Base-by-base conservation (phyloP, 2,113 vertebrate species). In the Alligator mississippiensis region DNA sequence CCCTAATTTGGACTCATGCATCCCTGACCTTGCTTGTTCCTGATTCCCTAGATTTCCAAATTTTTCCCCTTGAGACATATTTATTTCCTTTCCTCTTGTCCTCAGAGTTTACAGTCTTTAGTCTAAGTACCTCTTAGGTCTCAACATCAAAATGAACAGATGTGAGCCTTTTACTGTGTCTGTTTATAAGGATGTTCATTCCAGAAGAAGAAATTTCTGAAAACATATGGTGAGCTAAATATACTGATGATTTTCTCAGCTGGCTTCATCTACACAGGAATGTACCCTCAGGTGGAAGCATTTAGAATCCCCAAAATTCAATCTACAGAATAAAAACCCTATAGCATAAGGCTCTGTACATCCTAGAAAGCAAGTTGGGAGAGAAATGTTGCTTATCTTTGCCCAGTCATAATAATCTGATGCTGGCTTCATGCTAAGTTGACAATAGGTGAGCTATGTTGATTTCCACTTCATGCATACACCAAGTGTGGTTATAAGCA, bases 101-200 rank as follows among this genome's bases (percentile, higher is more conserved):
- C 82, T 70, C 14, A 83, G 11, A 38, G 63, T 81, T 91, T 95
- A 92, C 80, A 84, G 11, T 54, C 34, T 87, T 28, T 90, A 86
- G 34, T 83, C 27, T 93, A 91, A 93, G 34, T n/a, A 3, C 66
- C 59, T 34, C 86, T 85, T 9, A 79, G 81, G 64, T 89, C 88
- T 91, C 72, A 92, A 78, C 55, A 95, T 93, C 64, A 87, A 96
- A 96, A 90, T 94, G 84, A 93, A 91, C 63, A 94, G 58, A 95
- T 77, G 83, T 76, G 68, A 95, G 28, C 84, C 63, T 92, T 27
- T 93, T 92, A 68, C 66, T 64, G 80, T 75, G 7, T 22, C 62
- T 91, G 6, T 22, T 80, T 89, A 85, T 22, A 95, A 94, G 38
- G 92, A 87, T 84, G 25, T 82, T 97, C 70, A 54, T 87, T 95